A percentile compares a stretch with the other conserved stretches of the same genome.
Evolutionary conservation across 2,113 vertebrate species (phyloP).

Genomic region (Spizaetus ornatus): DNA sequence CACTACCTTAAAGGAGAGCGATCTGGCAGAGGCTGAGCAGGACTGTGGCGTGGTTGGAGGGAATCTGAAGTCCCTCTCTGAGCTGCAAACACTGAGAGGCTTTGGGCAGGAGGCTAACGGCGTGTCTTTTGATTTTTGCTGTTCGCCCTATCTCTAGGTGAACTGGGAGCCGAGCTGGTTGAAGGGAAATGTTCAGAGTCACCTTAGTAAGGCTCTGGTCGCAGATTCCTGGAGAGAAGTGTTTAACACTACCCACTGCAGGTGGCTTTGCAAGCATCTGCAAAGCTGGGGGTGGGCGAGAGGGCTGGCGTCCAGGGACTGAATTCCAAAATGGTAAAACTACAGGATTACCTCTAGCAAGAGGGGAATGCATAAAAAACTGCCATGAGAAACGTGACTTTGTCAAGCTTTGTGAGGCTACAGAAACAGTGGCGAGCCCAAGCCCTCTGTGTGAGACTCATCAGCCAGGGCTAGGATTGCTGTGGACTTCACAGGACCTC

Average conservation of each 20-base stretch:
- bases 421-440: rapidly evolving
- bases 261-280: background rate
- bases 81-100: background rate
- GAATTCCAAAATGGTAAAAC: background rate
- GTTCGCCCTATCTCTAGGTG: background rate
- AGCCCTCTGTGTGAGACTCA: background rate
- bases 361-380: background rate
- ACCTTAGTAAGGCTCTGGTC: background rate
- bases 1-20: background rate
- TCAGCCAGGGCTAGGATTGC: background rate
- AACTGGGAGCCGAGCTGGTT: rapidly evolving
- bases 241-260: background rate
- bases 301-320: background rate
- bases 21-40: background rate
- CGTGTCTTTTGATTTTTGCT: background rate
- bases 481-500: background rate
- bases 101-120: background rate
- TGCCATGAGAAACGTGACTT: background rate
- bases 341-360: background rate
- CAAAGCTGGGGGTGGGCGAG: background rate
- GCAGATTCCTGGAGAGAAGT: background rate
- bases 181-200: background rate
- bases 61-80: background rate
- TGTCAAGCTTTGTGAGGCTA: background rate
- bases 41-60: background rate